Conservation (phyloP, 2,113 vertebrate genomes). For the Catharus bicknelli region DNA sequence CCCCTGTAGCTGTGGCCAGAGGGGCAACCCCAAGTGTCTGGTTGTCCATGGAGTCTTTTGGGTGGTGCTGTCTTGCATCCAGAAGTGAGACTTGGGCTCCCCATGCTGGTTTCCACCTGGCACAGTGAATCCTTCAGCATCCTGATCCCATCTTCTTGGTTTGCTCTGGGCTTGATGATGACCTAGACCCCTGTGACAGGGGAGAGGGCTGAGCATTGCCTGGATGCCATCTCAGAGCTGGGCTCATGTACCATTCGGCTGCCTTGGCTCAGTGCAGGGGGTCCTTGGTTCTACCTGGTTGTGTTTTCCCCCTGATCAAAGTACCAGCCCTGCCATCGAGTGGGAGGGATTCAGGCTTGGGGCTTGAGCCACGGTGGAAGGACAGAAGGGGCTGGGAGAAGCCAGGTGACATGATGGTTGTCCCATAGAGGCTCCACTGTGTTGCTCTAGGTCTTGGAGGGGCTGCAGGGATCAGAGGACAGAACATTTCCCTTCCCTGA, state of each 20-base stretch:
- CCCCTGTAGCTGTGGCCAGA: neutral
- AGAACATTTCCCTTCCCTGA: neutral
- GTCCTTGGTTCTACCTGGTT: rapidly evolving
- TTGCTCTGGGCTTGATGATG: neutral
- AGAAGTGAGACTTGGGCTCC: neutral
- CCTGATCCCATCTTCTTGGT: neutral
- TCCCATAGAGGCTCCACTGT: rapidly evolving
- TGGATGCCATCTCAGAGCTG: neutral
- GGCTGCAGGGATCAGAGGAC: neutral
- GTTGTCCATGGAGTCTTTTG: neutral
- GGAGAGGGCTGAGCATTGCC: neutral
- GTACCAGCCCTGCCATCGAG: rapidly evolving
- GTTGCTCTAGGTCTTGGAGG: neutral
- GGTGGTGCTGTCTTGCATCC: neutral
- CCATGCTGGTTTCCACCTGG: rapidly evolving
- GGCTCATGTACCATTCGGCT: rapidly evolving
- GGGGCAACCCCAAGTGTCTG: neutral
- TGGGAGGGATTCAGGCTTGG: neutral
- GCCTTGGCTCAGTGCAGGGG: rapidly evolving
- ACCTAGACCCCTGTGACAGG: rapidly evolving
- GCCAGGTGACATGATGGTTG: neutral
- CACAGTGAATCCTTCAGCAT: rapidly evolving
- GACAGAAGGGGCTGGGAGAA: neutral
- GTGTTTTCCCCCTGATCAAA: neutral
- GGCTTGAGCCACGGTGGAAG: rapidly evolving